Conservation (phyloP, 2,888 invertebrate species). For the Leptura quadrifasciata region DNA sequence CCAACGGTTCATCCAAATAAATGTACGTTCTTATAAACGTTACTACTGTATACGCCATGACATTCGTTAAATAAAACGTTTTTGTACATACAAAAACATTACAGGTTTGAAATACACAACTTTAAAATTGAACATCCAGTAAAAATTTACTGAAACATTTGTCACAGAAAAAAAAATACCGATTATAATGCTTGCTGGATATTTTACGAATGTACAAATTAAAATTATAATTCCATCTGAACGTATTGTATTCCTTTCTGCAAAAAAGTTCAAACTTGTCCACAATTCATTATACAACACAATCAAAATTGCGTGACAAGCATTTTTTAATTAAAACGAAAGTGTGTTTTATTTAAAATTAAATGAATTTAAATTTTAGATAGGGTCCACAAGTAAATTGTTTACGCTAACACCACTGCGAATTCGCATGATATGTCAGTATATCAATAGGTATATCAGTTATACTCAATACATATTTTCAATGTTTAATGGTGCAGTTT, state of each 20-base stretch:
- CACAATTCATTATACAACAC: not conserved
- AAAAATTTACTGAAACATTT: not conserved
- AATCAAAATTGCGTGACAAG: not conserved
- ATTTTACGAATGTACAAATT: slow-evolving; percentile 1
- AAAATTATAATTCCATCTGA: not conserved
- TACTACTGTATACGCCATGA: no score
- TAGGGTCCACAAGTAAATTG: not conserved
- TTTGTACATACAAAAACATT: no score
- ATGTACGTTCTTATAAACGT: no score
- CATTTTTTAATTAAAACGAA: slow-evolving; percentile 1
- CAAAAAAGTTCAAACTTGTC: not conserved
- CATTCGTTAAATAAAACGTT: no score
- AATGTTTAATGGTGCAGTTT: no score
- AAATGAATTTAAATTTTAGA: not conserved
- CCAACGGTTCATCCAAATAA: no score
- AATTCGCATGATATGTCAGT: not conserved
- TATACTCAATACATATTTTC: no score
- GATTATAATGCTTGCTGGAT: not conserved
- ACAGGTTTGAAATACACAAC: no score
- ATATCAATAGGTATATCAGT: no score
- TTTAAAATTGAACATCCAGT: no score
- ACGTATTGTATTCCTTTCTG: not conserved
- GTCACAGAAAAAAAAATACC: not conserved
- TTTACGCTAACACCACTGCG: not conserved
- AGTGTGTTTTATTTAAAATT: slow-evolving; percentile 1